Base-by-base conservation (phyloP, 2,113 vertebrate genomes). In the Dinomys branickii region DNA sequence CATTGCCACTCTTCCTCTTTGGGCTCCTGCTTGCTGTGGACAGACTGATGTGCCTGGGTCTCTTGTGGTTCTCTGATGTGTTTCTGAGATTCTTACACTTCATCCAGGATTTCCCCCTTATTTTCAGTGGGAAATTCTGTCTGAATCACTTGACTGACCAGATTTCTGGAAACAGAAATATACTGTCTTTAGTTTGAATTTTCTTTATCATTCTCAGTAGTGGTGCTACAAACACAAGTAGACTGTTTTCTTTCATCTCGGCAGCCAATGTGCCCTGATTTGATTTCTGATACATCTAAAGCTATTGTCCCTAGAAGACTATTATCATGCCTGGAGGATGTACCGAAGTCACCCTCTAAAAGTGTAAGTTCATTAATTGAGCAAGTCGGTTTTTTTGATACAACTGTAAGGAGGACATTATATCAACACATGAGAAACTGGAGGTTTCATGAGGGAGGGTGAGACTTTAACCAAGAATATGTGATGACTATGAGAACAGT, bases 291-390 rank as follows among this genome's bases (percentile, higher is more conserved):
- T 30, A 9, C 7, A 26, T 38, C 11, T n/a, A 24, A 7, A 35
- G 50, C 30, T 26, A n/a, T 24, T 12, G 33, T 11, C 35, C 33
- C 3, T 50, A 50, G 47, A 50, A 50, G 47, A 9, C 47, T 50
- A 50, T 50, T 50, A 22, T 24, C 73, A 35, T 11, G 71, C 20
- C 24, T 19, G 10, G 2, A 41, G 7, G 22, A 24, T 35, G 8
- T 7, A 7, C 20, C 38, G 9, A 20, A 13, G 50, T 82, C 26
- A 24, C 28, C 35, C 69, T 33, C n/a, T 12, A 2, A 24, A 38
- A 0, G 11, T 8, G 20, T 11, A 6, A 0, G 5, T 5, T 12
- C 44, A 47, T 35, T 38, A 10, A 38, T 12, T 24, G 5, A 26
- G 35, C 16, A 56, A 77, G 1, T 5, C 19, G 24, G 14, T 35